A percentile compares a stretch with the other conserved stretches of the same genome.
Evolutionary conservation across 2,888 invertebrate genomes (phyloP).

Genomic region (Xestia ashworthii): DNA sequence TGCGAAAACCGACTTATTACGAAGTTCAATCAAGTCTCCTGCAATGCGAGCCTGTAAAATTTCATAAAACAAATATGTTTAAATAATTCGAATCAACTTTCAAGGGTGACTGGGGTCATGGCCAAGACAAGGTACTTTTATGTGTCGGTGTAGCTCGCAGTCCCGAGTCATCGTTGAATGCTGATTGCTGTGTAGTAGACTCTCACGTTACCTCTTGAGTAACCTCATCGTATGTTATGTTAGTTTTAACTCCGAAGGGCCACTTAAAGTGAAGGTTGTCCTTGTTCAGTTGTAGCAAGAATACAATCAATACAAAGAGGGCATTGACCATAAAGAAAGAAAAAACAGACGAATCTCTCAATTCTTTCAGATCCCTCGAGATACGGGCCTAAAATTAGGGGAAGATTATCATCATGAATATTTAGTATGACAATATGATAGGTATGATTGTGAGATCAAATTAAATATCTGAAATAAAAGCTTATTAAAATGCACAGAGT

Average conservation of each 20-base stretch:
- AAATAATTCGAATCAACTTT: slow-evolving; percentile 85
- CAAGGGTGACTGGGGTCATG: slow-evolving; percentile 90
- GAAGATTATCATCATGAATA: slow-evolving; percentile 75
- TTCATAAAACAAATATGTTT: slow-evolving; percentile 86
- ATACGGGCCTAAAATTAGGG: slow-evolving; percentile 96
- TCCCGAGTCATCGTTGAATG: slow-evolving; percentile 89
- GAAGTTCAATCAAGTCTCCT: slow-evolving; percentile 97
- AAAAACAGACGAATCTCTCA: slow-evolving; percentile 98
- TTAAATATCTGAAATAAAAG: slow-evolving; percentile 74
- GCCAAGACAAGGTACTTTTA: slow-evolving; percentile 59
- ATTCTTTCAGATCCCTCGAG: slow-evolving; percentile 97
- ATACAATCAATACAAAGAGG: slow-evolving; percentile 99
- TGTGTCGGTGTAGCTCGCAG: slow-evolving; percentile 36
- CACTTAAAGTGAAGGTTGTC: slow-evolving; percentile 98
- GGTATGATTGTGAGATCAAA: slow-evolving; percentile 48
- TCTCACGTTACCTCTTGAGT: slow-evolving; percentile 96
- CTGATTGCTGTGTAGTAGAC: slow-evolving; percentile 83
- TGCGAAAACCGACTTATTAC: slow-evolving; percentile 99
- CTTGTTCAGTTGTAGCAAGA: slow-evolving; percentile 99
- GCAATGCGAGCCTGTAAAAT: slow-evolving; percentile 96
- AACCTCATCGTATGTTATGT: slow-evolving; percentile 97
- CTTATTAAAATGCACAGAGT: slow-evolving; percentile 55
- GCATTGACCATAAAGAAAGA: slow-evolving; percentile 99
- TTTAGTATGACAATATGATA: slow-evolving; percentile 54
- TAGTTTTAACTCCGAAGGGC: slow-evolving; percentile 98